These are phyloP conservation scores for Mycalesis mineus DNA, from an alignment of 2,888 invertebrate genomes.

Conservation along the genomic window DNA sequence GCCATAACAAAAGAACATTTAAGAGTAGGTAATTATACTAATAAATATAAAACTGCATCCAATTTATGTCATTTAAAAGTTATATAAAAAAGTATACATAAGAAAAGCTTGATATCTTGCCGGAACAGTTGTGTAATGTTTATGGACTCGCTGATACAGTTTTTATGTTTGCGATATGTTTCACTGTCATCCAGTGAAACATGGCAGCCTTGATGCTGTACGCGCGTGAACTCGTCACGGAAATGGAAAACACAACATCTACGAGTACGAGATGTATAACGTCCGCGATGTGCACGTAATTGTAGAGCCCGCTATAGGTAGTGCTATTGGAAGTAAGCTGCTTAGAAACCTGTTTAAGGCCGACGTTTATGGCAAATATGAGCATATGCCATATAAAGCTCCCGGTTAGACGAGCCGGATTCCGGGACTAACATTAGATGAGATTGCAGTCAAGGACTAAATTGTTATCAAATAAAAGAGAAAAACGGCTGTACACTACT, in stretches of 20 bases:
- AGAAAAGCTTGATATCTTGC: not conserved
- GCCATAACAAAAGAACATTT: not conserved
- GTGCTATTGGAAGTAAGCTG: constrained; percentile 1
- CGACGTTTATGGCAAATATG: not conserved
- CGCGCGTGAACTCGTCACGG: not conserved
- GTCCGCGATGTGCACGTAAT: not conserved
- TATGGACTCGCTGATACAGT: not conserved
- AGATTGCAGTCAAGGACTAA: too few species aligned
- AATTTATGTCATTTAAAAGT: not conserved
- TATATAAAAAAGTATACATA: not conserved
- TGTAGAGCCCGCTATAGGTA: not conserved
- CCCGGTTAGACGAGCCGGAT: too few species aligned
- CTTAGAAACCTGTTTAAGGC: not conserved
- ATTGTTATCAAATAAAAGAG: too few species aligned
- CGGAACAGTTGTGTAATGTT: not conserved
- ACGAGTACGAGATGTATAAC: not conserved
- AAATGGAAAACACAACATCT: not conserved
- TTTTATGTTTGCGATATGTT: not conserved
- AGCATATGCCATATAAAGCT: too few species aligned
- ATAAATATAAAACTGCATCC: not conserved
- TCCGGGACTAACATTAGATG: too few species aligned
- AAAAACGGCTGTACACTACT: too few species aligned
- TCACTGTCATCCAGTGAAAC: not conserved
- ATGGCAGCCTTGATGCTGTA: not conserved
- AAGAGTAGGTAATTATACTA: not conserved